phyloP scores from a whole-genome alignment of 2,113 vertebrate genomes.

The Entomyzon cyanotis region DNA sequence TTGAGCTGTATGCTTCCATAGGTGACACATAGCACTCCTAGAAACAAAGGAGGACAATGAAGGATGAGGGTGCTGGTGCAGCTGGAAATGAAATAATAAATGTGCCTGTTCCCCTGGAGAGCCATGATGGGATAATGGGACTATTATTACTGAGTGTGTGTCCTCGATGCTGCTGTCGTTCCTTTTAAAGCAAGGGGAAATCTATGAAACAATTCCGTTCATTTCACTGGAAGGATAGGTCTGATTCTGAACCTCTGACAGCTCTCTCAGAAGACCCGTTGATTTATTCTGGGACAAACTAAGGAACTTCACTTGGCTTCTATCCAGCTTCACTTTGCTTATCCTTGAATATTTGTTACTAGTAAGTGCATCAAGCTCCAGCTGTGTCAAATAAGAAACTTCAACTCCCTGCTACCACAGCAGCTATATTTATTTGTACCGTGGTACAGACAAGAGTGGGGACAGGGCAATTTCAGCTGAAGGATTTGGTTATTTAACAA shows the following conservation, averaged over 20 bases:
- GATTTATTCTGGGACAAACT: slow-evolving; percentile 11
- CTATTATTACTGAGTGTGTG: not conserved
- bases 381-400: not conserved
- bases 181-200: not conserved
- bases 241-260: not conserved
- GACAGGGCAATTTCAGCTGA: not conserved
- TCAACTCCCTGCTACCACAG: not conserved
- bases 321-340: not conserved
- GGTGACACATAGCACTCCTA: not conserved
- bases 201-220: not conserved
- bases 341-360: not conserved
- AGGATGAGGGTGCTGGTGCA: not conserved
- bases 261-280: not conserved
- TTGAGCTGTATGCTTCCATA: not conserved
- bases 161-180: accelerated
- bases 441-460: not conserved
- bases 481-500: not conserved
- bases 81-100: slow-evolving; percentile 13
- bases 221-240: not conserved
- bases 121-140: not conserved
- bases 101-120: not conserved
- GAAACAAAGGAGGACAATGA: not conserved
- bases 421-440: not conserved
- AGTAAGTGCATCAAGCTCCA: not conserved
- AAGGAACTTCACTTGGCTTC: not conserved